Evolutionary conservation across 1,140 invertebrate species (phyloP).

Genomic region (Bombus cullumanus): DNA sequence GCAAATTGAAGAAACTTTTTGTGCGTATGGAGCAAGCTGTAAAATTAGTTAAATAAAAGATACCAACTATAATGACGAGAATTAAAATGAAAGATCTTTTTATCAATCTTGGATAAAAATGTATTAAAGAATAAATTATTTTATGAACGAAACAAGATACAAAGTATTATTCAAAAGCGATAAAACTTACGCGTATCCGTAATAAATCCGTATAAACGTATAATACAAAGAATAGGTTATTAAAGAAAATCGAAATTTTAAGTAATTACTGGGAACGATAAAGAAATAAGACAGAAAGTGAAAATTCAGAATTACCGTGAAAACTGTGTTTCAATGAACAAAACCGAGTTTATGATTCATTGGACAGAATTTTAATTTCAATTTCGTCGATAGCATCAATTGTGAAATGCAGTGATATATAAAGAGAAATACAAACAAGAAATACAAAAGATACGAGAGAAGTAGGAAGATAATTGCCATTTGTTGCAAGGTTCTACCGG

Average conservation of each 20-base stretch:
- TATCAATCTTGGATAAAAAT: neutral
- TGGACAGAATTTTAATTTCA: neutral
- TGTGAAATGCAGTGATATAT: neutral
- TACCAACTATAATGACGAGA: neutral
- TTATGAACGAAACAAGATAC: no score
- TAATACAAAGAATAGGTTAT: neutral
- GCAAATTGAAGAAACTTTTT: neutral
- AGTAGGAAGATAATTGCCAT: conserved; percentile 33
- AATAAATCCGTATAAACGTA: no score
- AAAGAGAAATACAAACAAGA: neutral
- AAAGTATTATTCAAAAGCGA: no score
- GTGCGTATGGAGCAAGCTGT: neutral
- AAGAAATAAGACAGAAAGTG: neutral
- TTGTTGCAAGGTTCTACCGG: conserved; percentile 43
- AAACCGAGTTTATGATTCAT: neutral
- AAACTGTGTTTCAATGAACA: neutral
- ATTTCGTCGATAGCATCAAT: neutral
- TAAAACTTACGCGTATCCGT: no score
- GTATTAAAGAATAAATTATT: no score
- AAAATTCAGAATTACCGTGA: neutral
- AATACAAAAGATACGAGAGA: neutral
- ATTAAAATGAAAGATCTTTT: neutral
- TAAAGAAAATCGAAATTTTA: neutral
- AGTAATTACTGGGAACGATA: neutral
- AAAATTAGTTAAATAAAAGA: neutral